Evolutionary conservation across 2,113 vertebrate genomes (phyloP).

Genomic region (Caloenas nicobarica): DNA sequence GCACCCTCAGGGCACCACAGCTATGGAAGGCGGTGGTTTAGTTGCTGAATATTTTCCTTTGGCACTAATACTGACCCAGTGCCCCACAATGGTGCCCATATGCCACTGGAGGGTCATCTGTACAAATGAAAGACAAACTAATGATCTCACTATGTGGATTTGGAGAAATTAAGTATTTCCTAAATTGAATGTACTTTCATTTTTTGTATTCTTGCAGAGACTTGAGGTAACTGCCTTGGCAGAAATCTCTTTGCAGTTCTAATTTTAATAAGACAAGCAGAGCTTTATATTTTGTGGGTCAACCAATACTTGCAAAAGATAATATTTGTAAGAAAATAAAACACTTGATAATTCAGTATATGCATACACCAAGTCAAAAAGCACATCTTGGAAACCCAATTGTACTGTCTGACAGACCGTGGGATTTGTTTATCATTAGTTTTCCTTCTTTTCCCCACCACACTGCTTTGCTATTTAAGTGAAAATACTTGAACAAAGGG

Average conservation of each 20-base stretch:
- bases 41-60: neutral
- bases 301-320: neutral
- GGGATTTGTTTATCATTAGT: neutral
- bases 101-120: neutral
- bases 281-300: neutral
- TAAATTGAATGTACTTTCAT: neutral
- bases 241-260: neutral
- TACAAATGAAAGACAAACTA: slow-evolving; percentile 3
- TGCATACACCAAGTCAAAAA: neutral
- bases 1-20: slow-evolving; percentile 16
- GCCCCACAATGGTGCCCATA: neutral
- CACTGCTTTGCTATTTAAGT: neutral
- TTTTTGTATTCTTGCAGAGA: neutral
- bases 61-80: neutral
- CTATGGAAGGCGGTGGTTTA: neutral
- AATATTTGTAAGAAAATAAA: neutral
- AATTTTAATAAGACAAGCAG: neutral
- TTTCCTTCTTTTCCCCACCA: neutral
- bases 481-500: neutral
- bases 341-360: neutral
- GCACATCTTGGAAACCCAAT: neutral
- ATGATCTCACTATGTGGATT: neutral
- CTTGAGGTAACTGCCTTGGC: neutral
- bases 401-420: neutral
- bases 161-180: neutral